Conservation (phyloP, 2,888 invertebrate species). For the Carterocephalus palaemon region DNA sequence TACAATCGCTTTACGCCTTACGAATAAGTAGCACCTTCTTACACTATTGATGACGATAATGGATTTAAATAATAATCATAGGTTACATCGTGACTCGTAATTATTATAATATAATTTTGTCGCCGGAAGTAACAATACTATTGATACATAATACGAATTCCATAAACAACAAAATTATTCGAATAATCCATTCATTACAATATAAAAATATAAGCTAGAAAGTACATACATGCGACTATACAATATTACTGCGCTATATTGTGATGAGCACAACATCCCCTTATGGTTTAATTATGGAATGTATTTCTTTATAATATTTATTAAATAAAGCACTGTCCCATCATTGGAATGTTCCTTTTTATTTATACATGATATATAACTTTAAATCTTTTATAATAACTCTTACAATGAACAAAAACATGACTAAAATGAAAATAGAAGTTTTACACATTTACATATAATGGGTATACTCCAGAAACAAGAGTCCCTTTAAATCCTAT, state of each 20-base stretch:
- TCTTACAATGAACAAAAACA: conserved; percentile 18
- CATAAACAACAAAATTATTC: conserved; percentile 44
- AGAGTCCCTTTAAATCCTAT: conserved; percentile 57
- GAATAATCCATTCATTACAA: conserved; percentile 23
- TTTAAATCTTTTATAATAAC: background rate
- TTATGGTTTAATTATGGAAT: conserved; percentile 10
- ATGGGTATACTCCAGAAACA: conserved; percentile 21
- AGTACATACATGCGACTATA: conserved; percentile 33
- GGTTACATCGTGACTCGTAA: conserved; percentile 26
- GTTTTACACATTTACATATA: conserved; percentile 34
- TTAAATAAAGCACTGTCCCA: conserved; percentile 9
- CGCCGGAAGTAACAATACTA: conserved; percentile 67
- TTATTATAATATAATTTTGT: conserved; percentile 35
- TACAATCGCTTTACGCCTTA: too few relatives aligned
- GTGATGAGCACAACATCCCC: conserved; percentile 29
- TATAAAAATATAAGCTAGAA: conserved; percentile 7
- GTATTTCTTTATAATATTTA: conserved; percentile 9
- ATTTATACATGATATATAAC: background rate
- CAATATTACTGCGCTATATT: conserved; percentile 36
- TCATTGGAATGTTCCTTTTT: conserved; percentile 2
- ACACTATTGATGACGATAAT: conserved; percentile 6
- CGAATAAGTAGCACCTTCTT: conserved; percentile 17
- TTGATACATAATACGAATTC: conserved; percentile 70
- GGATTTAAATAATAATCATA: conserved; percentile 9
- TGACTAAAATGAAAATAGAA: conserved; percentile 78